Evolutionary conservation across 2,797 vertebrate species (phyloP).

Genomic region (Enteromius afrohamiltoni): DNA sequence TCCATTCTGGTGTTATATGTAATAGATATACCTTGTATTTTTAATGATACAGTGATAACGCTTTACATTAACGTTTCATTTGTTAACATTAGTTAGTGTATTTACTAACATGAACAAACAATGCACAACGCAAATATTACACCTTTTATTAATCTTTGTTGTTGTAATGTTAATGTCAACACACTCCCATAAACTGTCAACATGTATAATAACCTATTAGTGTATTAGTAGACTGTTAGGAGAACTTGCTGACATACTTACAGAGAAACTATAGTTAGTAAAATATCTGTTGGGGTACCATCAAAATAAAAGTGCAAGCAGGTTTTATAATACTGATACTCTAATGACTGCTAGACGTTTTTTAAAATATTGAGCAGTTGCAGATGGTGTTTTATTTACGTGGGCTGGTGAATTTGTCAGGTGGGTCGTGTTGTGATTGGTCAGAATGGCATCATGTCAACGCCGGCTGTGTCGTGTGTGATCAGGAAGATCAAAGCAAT

Average conservation of each 20-base stretch:
- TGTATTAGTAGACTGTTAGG: neutral
- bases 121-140: no score
- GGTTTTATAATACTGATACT: neutral
- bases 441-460: constrained; percentile 94
- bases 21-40: neutral
- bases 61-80: no score
- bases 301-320: neutral
- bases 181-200: no score
- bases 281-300: neutral
- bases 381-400: neutral
- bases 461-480: constrained; percentile 91
- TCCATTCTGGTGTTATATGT: neutral
- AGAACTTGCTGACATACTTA: neutral
- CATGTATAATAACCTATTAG: neutral
- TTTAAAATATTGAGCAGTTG: neutral
- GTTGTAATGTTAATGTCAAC: no score
- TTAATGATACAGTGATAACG: neutral
- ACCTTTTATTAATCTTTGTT: no score
- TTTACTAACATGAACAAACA: no score
- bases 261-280: neutral
- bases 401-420: constrained; percentile 68
- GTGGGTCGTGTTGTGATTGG: constrained; percentile 92
- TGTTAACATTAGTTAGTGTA: no score
- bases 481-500: constrained; percentile 97
- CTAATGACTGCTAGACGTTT: neutral